phyloP scores from a whole-genome alignment of 2,113 vertebrate species.

The Puffinus mauretanicus region DNA sequence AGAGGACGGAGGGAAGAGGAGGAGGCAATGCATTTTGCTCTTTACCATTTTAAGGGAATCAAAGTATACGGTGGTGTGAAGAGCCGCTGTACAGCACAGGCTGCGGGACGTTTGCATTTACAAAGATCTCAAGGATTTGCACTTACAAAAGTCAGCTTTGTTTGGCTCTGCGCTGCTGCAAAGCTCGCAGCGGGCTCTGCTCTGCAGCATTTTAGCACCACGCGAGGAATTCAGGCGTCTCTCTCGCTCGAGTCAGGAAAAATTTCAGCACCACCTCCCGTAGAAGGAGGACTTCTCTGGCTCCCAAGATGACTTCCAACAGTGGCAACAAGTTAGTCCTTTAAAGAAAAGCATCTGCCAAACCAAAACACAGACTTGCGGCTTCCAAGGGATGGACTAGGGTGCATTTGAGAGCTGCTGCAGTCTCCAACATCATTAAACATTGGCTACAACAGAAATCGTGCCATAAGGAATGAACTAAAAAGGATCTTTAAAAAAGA shows the following conservation, averaged over 20 bases:
- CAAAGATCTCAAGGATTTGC: not conserved
- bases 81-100: not conserved
- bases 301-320: not conserved
- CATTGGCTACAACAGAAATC: not conserved
- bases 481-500: not conserved
- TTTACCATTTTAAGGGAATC: not conserved
- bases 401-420: not conserved
- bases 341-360: not conserved
- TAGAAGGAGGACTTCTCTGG: not conserved
- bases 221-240: accelerated
- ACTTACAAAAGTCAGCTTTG: not conserved
- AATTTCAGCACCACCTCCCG: not conserved
- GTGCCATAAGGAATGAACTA: not conserved
- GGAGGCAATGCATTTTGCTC: not conserved
- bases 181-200: not conserved
- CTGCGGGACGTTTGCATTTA: not conserved
- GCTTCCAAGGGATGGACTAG: not conserved
- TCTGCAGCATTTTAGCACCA: not conserved
- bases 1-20: not conserved
- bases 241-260: accelerated
- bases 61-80: accelerated
- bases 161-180: not conserved
- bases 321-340: not conserved
- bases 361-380: not conserved
- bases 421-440: not conserved